Evolutionary conservation across 2,888 invertebrate genomes (phyloP).

Genomic region (Epirrita christyi): DNA sequence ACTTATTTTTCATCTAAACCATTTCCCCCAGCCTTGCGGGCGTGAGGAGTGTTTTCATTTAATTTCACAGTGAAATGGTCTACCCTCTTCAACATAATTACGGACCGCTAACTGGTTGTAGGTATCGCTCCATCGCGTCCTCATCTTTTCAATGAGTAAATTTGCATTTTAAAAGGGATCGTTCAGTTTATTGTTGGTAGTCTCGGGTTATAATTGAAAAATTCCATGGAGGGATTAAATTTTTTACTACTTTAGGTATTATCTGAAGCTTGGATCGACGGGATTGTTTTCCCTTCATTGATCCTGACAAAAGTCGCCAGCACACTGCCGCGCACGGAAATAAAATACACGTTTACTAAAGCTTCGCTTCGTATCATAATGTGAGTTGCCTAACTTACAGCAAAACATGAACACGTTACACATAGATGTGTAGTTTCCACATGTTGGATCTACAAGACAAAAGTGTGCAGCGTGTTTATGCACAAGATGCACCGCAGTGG

Average conservation of each 20-base stretch:
- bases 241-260: conserved; percentile 30
- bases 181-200: conserved; percentile 47
- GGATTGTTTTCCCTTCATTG: neutral
- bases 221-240: conserved; percentile 48
- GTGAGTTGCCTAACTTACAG: too few species aligned
- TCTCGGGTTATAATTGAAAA: conserved; percentile 53
- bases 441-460: too few species aligned
- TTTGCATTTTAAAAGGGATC: conserved; percentile 67
- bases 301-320: neutral
- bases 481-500: too few species aligned
- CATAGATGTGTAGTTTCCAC: too few species aligned
- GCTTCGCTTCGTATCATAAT: too few species aligned
- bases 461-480: too few species aligned
- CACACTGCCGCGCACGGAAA: too few species aligned
- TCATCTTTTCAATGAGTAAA: conserved; percentile 59
- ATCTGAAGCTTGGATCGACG: neutral
- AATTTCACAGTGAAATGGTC: conserved; percentile 73
- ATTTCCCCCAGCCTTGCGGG: conserved; percentile 42
- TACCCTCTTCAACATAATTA: conserved; percentile 73
- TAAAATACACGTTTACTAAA: neutral
- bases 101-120: conserved; percentile 61
- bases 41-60: conserved; percentile 73
- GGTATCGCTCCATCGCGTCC: conserved; percentile 63
- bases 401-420: too few species aligned
- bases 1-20: conserved; percentile 46